A percentile compares a stretch with the other conserved stretches of the same genome.
Evolutionary conservation across 2,888 invertebrate species (phyloP).

Genomic region (Neoascia interrupta): DNA sequence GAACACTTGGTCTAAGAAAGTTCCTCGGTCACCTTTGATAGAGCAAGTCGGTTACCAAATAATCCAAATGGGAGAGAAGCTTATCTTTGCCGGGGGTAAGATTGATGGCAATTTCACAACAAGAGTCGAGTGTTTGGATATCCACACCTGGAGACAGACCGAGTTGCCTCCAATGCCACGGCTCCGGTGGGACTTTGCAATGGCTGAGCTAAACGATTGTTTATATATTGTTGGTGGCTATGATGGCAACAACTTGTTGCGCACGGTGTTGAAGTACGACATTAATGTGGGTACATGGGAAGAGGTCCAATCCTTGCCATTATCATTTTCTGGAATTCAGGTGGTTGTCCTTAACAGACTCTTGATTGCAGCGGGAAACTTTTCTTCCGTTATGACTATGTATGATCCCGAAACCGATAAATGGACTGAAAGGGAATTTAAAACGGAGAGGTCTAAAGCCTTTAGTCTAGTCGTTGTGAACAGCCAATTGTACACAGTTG

Average conservation of each 20-base stretch:
- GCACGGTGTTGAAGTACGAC: conserved; percentile 13
- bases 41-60: background rate
- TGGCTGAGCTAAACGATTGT: conserved; percentile 20
- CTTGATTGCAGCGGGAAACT: conserved; percentile 2
- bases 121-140: conserved; percentile 25
- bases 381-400: background rate
- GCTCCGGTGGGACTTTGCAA: background rate
- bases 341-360: background rate
- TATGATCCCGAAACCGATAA: conserved; percentile 3
- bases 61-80: background rate
- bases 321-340: background rate
- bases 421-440: background rate
- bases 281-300: conserved; percentile 11
- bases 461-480: conserved; percentile 16
- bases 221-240: conserved; percentile 30
- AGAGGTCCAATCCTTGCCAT: background rate
- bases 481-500: conserved; percentile 11
- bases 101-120: background rate
- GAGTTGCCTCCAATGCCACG: conserved; percentile 31
- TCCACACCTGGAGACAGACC: conserved; percentile 26
- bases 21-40: background rate
- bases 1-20: background rate
- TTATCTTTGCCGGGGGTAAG: conserved; percentile 28
- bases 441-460: background rate
- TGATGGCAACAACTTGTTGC: background rate